Conservation (phyloP, 2,113 vertebrate species). For the Acanthochromis polyacanthus region DNA sequence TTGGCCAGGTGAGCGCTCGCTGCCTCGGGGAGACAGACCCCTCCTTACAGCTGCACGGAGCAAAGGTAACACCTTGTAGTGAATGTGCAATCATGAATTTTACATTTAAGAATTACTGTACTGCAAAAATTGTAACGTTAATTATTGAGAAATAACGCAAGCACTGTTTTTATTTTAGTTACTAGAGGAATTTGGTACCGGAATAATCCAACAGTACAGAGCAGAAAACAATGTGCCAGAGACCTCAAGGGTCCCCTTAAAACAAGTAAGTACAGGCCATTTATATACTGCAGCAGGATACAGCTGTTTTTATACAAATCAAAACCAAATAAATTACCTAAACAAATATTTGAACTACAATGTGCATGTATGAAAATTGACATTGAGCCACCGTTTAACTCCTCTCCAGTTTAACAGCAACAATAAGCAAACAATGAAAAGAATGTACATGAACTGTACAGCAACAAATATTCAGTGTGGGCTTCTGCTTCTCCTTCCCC, state of each 20-base stretch:
- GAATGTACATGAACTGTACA: no score
- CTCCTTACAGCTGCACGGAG: constrained; percentile 93
- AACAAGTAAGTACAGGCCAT: constrained; percentile 77
- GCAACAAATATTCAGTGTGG: no score
- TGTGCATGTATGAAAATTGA: no score
- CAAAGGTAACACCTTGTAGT: constrained; percentile 86
- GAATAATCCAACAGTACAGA: constrained; percentile 93
- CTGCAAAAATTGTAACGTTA: background rate
- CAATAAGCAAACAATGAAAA: no score
- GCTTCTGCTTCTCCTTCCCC: no score
- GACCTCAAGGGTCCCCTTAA: constrained; percentile 85
- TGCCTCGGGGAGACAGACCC: constrained; percentile 92
- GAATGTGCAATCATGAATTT: background rate
- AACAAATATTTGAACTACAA: no score
- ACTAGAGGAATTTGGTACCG: constrained; percentile 93
- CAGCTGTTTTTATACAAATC: background rate
- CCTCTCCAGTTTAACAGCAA: no score
- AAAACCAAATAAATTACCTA: no score
- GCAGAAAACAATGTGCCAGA: constrained; percentile 80
- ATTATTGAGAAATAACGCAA: background rate
- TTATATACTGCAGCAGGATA: background rate
- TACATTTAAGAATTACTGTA: background rate
- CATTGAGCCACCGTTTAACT: no score
- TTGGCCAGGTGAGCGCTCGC: constrained; percentile 90
- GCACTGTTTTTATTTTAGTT: constrained; percentile 81